A percentile compares a stretch with the other conserved stretches of the same genome.
phyloP scores from a whole-genome alignment of 2,888 invertebrate genomes.

The Rhyacophila evoluta region DNA sequence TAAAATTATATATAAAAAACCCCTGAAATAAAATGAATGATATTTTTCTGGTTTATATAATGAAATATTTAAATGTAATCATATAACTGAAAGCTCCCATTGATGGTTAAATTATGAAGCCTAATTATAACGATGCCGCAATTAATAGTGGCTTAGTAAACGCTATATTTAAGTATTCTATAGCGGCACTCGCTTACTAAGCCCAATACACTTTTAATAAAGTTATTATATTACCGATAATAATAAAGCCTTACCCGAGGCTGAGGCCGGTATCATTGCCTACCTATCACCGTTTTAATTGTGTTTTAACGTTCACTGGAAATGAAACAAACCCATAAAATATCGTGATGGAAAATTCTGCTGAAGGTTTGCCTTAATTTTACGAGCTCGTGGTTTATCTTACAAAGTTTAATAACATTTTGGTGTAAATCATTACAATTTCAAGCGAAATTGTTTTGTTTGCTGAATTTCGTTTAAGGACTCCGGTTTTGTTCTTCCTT shows the following conservation, averaged over 20 bases:
- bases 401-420: slow-evolving; percentile 44
- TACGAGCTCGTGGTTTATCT: slow-evolving; percentile 40
- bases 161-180: background rate
- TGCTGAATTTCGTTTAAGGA: slow-evolving; percentile 22
- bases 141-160: background rate
- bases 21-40: too few relatives aligned
- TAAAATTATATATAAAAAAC: too few relatives aligned
- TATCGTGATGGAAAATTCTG: slow-evolving; percentile 31
- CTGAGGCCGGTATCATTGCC: slow-evolving; percentile 32
- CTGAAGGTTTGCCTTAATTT: slow-evolving; percentile 39
- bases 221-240: slow-evolving; percentile 33
- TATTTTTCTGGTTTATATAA: too few relatives aligned
- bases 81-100: background rate
- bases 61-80: too few relatives aligned
- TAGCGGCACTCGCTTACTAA: background rate
- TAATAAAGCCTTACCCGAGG: slow-evolving; percentile 33
- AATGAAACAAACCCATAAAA: slow-evolving; percentile 44
- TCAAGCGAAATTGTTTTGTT: slow-evolving; percentile 30
- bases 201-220: slow-evolving; percentile 19
- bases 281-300: slow-evolving; percentile 46
- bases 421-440: slow-evolving; percentile 42
- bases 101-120: background rate
- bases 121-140: background rate
- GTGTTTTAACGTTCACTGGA: slow-evolving; percentile 46
- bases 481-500: background rate